These are phyloP conservation scores for Caenorhabditis briggsae DNA, from an alignment of 1,140 invertebrate species.

Conservation along the genomic window DNA sequence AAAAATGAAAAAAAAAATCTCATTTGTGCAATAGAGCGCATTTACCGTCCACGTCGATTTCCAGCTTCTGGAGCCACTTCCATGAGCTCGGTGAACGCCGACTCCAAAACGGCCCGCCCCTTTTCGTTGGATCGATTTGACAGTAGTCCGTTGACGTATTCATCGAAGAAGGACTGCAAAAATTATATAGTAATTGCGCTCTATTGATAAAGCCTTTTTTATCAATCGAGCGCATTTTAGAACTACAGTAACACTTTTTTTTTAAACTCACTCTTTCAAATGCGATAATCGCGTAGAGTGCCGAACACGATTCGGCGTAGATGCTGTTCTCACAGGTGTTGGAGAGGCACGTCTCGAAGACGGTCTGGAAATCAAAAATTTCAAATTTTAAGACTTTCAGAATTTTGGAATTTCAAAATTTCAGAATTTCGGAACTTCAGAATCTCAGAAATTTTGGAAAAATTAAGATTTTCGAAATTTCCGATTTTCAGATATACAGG, in stretches of 20 bases:
- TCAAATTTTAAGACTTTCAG: neutral
- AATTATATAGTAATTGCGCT: neutral
- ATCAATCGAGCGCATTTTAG: too few relatives aligned
- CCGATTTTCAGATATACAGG: too few relatives aligned
- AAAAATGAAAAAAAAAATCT: constrained; percentile 3
- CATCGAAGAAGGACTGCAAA: constrained; percentile 33
- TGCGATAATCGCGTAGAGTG: constrained; percentile 56
- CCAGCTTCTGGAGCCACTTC: neutral
- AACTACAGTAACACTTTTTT: neutral
- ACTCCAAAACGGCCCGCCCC: neutral
- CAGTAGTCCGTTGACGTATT: neutral
- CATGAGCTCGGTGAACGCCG: constrained; percentile 11
- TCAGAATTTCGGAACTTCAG: too few relatives aligned
- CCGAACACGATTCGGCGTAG: constrained; percentile 56
- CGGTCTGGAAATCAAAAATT: constrained; percentile 57
- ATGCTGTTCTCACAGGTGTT: constrained; percentile 60
- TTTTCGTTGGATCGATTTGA: constrained; percentile 2
- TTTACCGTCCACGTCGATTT: constrained; percentile 35
- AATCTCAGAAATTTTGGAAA: too few relatives aligned
- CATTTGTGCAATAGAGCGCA: neutral
- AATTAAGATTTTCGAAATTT: too few relatives aligned
- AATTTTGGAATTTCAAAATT: too few relatives aligned
- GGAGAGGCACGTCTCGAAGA: constrained; percentile 61
- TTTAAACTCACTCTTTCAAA: constrained; percentile 57
- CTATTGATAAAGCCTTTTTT: too few relatives aligned